phyloP scores from a whole-genome alignment of 2,113 vertebrate species.

The Syrrhaptes paradoxus region DNA sequence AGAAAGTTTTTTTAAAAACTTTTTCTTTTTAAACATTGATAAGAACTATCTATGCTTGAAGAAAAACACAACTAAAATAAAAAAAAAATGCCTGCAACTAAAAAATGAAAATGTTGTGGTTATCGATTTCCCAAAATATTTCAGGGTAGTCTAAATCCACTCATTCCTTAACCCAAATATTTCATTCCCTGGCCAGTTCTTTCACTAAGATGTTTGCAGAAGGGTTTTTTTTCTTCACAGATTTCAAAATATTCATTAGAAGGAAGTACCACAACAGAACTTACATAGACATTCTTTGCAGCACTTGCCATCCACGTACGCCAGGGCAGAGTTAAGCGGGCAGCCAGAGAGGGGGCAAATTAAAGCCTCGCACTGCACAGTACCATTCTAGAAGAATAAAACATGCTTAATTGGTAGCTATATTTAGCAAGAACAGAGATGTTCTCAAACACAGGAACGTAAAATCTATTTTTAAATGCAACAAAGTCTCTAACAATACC shows the following conservation, averaged over 20 bases:
- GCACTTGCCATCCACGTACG: conserved; percentile 90
- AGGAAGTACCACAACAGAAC: conserved; percentile 53
- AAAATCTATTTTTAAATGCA: conserved; percentile 26
- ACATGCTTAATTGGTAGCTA: not conserved
- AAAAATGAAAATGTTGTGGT: not conserved
- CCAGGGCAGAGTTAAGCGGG: conserved; percentile 80
- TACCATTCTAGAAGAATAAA: conserved; percentile 87
- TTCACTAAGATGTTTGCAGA: not conserved
- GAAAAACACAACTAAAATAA: not conserved
- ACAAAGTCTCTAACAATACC: not conserved
- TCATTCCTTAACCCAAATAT: not conserved
- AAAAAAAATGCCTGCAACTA: not conserved
- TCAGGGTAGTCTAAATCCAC: not conserved
- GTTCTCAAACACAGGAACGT: not conserved
- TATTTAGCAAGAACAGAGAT: not conserved
- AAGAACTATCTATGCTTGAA: not conserved
- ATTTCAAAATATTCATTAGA: not conserved
- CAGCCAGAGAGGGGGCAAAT: conserved; percentile 86
- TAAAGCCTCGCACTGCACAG: conserved; percentile 89
- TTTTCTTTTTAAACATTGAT: not conserved
- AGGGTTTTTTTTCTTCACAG: not conserved
- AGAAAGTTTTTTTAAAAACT: not conserved
- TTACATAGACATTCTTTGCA: conserved; percentile 96
- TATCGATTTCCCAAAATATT: not conserved
- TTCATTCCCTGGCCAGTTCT: not conserved